phyloP scores from a whole-genome alignment of 1,140 invertebrate species.

The Psilanteris sp. region DNA sequence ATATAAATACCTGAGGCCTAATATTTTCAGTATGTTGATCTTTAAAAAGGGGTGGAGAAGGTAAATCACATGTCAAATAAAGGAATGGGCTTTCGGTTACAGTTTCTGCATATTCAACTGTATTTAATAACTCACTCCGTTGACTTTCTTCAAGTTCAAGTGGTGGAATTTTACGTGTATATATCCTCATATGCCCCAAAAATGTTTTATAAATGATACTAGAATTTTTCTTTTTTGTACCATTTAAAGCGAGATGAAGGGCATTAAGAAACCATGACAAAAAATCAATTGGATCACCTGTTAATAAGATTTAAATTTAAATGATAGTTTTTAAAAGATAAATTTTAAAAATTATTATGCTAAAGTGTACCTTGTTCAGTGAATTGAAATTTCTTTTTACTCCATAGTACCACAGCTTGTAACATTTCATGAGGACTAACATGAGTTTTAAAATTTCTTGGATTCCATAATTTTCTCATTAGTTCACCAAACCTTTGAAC shows the following conservation, averaged over 20 bases:
- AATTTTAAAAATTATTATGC: neutral
- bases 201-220: slow-evolving; percentile 98
- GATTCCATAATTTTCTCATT: slow-evolving; percentile 99
- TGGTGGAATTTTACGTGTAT: slow-evolving; percentile 95
- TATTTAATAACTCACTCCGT: slow-evolving; percentile 87
- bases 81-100: slow-evolving; percentile 95
- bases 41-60: slow-evolving; percentile 96
- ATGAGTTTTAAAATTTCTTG: slow-evolving; percentile 99
- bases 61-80: slow-evolving; percentile 97
- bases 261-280: slow-evolving; percentile 98
- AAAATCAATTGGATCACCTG: slow-evolving; percentile 98
- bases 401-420: slow-evolving; percentile 98
- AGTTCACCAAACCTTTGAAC: slow-evolving; percentile 98
- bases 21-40: slow-evolving; percentile 99
- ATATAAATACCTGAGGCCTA: slow-evolving; percentile 98
- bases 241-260: slow-evolving; percentile 93
- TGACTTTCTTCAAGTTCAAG: slow-evolving; percentile 95
- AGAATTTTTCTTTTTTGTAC: slow-evolving; percentile 89
- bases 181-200: slow-evolving; percentile 96
- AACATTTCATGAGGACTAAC: slow-evolving; percentile 99
- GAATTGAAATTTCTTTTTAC: slow-evolving; percentile 98
- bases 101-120: slow-evolving; percentile 93
- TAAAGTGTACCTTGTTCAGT: slow-evolving; percentile 96
- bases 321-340: no score
- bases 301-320: slow-evolving; percentile 25